Evolutionary conservation across 2,797 vertebrate genomes (phyloP).

Genomic region (Borostomias antarcticus): DNA sequence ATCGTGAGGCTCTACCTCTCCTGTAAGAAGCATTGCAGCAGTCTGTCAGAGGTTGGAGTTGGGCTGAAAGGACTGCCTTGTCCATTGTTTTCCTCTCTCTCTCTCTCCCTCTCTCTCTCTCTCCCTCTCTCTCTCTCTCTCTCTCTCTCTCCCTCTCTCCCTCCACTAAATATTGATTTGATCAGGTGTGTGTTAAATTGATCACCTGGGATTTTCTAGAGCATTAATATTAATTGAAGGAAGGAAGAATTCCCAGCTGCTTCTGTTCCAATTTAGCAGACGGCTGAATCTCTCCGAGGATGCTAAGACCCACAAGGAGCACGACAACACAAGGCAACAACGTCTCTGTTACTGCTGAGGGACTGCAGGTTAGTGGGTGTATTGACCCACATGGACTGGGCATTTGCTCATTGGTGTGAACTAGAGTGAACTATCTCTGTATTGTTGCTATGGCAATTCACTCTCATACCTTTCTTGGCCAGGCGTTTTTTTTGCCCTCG

Average conservation of each 20-base stretch:
- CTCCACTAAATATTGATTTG: constrained; percentile 67
- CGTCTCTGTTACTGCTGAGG: neutral
- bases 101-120: neutral
- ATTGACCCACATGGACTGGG: constrained; percentile 7
- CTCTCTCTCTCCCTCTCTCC: neutral
- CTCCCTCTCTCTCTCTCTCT: neutral
- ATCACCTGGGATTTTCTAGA: constrained; percentile 64
- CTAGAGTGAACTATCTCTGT: neutral
- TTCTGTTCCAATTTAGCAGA: constrained; percentile 63
- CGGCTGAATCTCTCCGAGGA: constrained; percentile 39
- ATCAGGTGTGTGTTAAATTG: constrained; percentile 74
- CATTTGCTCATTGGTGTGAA: constrained; percentile 15
- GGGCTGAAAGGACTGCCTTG: neutral
- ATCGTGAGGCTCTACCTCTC: neutral
- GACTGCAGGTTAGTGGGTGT: constrained; percentile 11
- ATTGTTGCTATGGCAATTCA: constrained; percentile 42
- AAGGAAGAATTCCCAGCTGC: constrained; percentile 68
- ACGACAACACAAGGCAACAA: constrained; percentile 23
- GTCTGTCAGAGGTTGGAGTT: too few species aligned
- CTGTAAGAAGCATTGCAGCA: neutral
- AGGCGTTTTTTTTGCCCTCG: constrained; percentile 18
- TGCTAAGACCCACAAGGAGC: constrained; percentile 36
- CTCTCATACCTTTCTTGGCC: constrained; percentile 3
- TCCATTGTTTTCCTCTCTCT: neutral
- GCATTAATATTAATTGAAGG: constrained; percentile 75